Conservation (phyloP, 2,888 invertebrate genomes). For the Lottia scabra region DNA sequence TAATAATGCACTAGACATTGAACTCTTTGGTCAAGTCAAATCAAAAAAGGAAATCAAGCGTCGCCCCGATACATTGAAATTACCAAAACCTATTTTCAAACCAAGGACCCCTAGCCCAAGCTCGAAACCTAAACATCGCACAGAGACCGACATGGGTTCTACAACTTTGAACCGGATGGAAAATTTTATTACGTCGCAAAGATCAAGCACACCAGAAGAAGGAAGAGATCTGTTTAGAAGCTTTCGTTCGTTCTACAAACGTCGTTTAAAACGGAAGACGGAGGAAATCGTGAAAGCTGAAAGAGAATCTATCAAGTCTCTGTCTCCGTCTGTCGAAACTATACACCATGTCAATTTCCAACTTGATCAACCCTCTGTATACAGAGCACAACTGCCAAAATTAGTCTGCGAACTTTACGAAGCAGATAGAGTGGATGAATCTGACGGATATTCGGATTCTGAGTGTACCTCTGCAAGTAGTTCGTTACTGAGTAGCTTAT, state of each 20-base stretch:
- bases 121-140: neutral
- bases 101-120: too few relatives aligned
- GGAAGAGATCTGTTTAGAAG: neutral
- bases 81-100: neutral
- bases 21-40: neutral
- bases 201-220: neutral
- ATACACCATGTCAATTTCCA: neutral
- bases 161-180: neutral
- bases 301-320: neutral
- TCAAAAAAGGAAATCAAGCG: neutral
- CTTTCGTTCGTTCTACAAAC: neutral
- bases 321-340: neutral
- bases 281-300: neutral
- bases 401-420: neutral
- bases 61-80: neutral
- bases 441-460: neutral
- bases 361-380: too few relatives aligned
- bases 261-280: neutral
- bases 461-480: neutral
- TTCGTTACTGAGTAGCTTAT: neutral
- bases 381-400: neutral
- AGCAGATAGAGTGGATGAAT: neutral
- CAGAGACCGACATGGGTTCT: neutral
- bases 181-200: neutral
- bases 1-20: neutral